Evolutionary conservation across 30 jellyfish, hydroid and myxozoan genomes (phyloP), one percentile per base, ranked within the genome.

Genomic region (Rhopilema esculentum): DNA sequence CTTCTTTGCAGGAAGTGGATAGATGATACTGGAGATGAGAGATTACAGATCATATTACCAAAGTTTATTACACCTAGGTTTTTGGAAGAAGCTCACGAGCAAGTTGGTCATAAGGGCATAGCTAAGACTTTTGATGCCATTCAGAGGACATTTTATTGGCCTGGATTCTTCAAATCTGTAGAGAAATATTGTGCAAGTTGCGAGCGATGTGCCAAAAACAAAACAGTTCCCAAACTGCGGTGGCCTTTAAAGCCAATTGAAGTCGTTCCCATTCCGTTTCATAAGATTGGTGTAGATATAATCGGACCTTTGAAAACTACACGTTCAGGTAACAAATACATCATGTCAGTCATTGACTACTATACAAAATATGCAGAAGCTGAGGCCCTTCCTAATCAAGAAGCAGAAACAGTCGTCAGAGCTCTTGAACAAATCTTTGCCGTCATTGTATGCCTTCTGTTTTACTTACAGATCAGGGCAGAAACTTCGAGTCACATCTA

Each of bases 281-380:
- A 75, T 48, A 51, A 28, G 72, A 48, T 33, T 15, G 85, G 85
- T 20, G 72, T 75, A 16, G 78, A 52, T 49, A 75, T 75, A 21
- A 49, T 75, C 2, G 73, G 86, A n/a, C 86, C 71, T n/a, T 27
- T 40, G 24, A 51, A 75, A 29, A 25, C 57, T 15, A 74, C 90
- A 24, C 29, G 61, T 4, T 21, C 16, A 16, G 90, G 90, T 15
- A 80, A 80, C 40, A 66, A 66, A 66, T 80, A 69, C 69, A 40
- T 82, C 27, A 24, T 69, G 16, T 70, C 64, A 4, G 91, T 50
- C 16, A 69, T 69, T 32, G 91, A 82, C 49, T 82, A 82, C 50
- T 82, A 19, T 51, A 82, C 91, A 22, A 82, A 69, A 62, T 82
- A 28, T 33, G 64, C 91, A 33, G 91, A 69, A 51, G 91, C 91